phyloP scores from a whole-genome alignment of 2,797 vertebrate species.

The Anguilla megastoma region DNA sequence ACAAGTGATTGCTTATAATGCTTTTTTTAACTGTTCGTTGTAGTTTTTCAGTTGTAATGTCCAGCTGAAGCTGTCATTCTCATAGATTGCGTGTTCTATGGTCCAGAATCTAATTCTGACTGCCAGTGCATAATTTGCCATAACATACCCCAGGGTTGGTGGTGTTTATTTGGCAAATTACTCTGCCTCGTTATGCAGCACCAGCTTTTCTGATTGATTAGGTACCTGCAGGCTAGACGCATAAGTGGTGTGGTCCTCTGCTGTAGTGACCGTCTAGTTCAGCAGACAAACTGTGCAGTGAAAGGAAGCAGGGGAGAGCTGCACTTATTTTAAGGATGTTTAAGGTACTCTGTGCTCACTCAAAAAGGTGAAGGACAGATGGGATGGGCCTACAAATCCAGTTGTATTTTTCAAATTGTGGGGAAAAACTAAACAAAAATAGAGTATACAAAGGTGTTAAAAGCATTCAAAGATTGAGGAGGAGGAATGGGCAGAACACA shows the following conservation, averaged over 20 bases:
- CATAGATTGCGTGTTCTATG: background rate
- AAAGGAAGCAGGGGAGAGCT: background rate
- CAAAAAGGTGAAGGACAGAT: background rate
- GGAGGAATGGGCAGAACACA: too few relatives aligned
- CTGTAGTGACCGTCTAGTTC: background rate
- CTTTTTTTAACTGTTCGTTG: background rate
- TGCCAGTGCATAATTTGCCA: background rate
- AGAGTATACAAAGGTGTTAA: too few relatives aligned
- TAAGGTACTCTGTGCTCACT: background rate
- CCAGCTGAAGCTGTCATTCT: background rate
- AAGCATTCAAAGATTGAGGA: too few relatives aligned
- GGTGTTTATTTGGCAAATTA: background rate
- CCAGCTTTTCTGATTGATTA: constrained; percentile 1
- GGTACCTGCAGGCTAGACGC: background rate
- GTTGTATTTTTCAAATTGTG: background rate
- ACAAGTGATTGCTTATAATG: background rate
- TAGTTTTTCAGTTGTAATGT: background rate
- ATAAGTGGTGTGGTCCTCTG: background rate
- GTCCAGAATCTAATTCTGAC: background rate
- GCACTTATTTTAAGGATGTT: background rate
- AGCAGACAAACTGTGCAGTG: background rate
- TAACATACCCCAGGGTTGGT: background rate
- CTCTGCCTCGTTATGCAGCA: background rate
- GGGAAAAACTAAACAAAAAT: background rate
- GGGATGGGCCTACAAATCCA: background rate